Percentiles rank a stretch among this genome's conserved stretches.
These are phyloP conservation scores for Nycticryphes semicollaris DNA, from an alignment of 2,113 vertebrate species.

Conservation along the genomic window DNA sequence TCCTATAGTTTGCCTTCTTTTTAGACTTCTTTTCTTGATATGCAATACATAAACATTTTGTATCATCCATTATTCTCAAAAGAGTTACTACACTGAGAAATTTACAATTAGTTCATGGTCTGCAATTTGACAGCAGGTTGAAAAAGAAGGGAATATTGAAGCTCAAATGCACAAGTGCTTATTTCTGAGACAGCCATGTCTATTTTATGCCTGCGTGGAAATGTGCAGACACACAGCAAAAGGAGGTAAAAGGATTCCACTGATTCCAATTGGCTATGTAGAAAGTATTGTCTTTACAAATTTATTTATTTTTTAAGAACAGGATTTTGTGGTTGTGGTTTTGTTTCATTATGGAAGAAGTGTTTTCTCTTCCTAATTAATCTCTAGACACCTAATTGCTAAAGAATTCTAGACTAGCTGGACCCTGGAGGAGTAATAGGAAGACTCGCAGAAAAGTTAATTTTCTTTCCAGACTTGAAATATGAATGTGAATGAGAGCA, in stretches of 20 bases:
- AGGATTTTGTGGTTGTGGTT: neutral
- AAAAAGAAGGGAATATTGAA: neutral
- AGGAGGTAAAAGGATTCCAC: neutral
- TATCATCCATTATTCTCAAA: neutral
- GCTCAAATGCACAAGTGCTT: neutral
- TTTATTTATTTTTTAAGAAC: neutral
- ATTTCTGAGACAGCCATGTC: neutral
- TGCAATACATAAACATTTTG: fast-evolving
- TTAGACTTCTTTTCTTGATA: neutral
- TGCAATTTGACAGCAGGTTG: neutral
- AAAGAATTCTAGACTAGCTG: neutral
- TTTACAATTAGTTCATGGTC: neutral
- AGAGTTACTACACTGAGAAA: neutral
- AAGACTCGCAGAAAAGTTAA: neutral
- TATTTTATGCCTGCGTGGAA: neutral
- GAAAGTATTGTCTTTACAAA: neutral
- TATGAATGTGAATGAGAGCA: neutral
- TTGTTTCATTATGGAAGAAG: neutral
- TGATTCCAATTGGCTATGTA: neutral
- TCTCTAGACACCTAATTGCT: neutral
- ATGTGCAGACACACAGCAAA: neutral
- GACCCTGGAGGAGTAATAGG: neutral
- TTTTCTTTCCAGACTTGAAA: neutral
- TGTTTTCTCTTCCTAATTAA: constrained; percentile 19
- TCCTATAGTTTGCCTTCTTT: neutral